These are phyloP conservation scores for Drosophila simulans DNA, from an alignment of 1,140 invertebrate species.

Conservation along the genomic window DNA sequence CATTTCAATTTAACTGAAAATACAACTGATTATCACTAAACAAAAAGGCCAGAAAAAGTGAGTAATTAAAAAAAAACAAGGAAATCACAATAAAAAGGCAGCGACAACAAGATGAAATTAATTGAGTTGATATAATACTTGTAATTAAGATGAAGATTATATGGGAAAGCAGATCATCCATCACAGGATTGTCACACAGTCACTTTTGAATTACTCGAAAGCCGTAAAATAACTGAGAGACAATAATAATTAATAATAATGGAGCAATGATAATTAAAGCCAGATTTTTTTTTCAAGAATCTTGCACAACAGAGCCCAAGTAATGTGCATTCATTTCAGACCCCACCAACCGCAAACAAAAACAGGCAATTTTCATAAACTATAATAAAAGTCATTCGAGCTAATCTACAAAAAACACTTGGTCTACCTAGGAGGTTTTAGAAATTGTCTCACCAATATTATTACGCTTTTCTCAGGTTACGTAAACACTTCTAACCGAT, in stretches of 20 bases:
- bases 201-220: neutral
- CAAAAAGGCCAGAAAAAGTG: conserved; percentile 9
- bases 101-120: conserved; percentile 2
- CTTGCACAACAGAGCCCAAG: neutral
- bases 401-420: neutral
- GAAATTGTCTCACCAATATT: no score
- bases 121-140: conserved; percentile 42
- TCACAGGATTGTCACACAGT: neutral
- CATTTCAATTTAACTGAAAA: conserved; percentile 23
- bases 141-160: conserved; percentile 21
- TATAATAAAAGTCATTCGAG: neutral
- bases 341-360: no score
- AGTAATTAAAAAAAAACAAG: conserved; percentile 42
- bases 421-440: no score
- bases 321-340: no score
- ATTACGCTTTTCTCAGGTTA: no score
- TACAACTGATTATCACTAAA: conserved; percentile 10
- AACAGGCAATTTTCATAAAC: neutral
- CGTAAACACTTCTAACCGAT: no score
- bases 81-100: conserved; percentile 11
- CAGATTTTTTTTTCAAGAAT: neutral
- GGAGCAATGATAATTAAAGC: neutral
- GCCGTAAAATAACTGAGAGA: neutral
- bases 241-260: no score
- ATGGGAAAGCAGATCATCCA: conserved; percentile 2